Evolutionary conservation across 2,888 invertebrate species (phyloP), one percentile per base, ranked within the genome.

Genomic region (Uloborus plumipes): DNA sequence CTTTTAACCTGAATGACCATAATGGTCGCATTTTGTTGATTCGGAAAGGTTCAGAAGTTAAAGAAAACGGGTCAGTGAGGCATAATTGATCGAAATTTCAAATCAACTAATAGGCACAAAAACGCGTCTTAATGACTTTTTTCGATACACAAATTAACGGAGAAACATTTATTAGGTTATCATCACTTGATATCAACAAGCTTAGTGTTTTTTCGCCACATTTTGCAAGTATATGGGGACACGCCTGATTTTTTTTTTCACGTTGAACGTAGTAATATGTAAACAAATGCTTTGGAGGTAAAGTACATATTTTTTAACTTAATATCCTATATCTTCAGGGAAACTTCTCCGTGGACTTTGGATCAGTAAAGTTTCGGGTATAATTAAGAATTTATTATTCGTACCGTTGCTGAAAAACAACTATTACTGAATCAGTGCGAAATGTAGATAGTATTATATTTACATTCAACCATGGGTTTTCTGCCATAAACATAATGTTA

Each of bases 51-150:
- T 15, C 69, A 50, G 22, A 49, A 18, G 65, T 20, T 67, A 26
- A n/a, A 16, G 67, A 67, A 81, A 74, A 53, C 77, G 31, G 80
- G 80, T 81, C 80, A 81, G 49, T 31, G 64, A 64, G 69, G 64
- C 53, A 55, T 74, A 81, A 81, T 70, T 64, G 69, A 81, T 81
- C 70, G 69, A 69, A 39, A 70, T 71, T 39, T 39, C 9, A 39
- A 39, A 39, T 39, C 39, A 39, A 39, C 39, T 39, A 39, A 39
- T 39, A 39, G 39, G 39, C 11, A 18, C 47, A n/a, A 47, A 64
- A 47, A 26, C 14, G 3, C 64, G 18, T 64, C 13, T n/a, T 62
- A 20, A 14, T 64, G 64, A 18, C 31, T 39, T 14, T 39, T 20
- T 26, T 64, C 49, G 47, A 64, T 64, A 13, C 47, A 18, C 64